phyloP scores from a whole-genome alignment of 2,888 invertebrate genomes.

The Mycalesis mineus region DNA sequence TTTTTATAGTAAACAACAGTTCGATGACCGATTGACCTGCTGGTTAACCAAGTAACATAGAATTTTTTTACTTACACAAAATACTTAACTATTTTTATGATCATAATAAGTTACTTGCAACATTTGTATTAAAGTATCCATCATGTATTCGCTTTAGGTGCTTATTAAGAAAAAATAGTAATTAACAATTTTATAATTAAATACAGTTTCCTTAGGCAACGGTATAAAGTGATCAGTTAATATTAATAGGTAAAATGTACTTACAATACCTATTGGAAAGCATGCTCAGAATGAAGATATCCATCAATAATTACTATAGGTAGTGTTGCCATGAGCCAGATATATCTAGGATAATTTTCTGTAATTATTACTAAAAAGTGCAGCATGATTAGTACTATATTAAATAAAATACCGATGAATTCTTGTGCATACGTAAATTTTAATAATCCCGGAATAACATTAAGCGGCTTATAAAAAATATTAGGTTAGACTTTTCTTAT shows the following conservation, averaged over 20 bases:
- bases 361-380: too few relatives aligned
- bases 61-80: not conserved
- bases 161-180: not conserved
- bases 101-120: not conserved
- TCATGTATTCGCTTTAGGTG: not conserved
- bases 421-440: too few relatives aligned
- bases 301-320: conserved; percentile 26
- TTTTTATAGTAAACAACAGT: not conserved
- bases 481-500: too few relatives aligned
- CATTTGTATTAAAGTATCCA: not conserved
- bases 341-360: not conserved
- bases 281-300: conserved; percentile 29
- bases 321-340: not conserved
- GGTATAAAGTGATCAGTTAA: conserved; percentile 20
- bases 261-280: conserved; percentile 15
- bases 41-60: not conserved
- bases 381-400: too few relatives aligned
- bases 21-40: not conserved
- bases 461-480: too few relatives aligned
- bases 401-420: too few relatives aligned
- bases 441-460: too few relatives aligned
- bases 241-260: conserved; percentile 13
- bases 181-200: conserved; percentile 1
- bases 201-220: conserved; percentile 20
- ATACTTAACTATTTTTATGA: not conserved